These are phyloP conservation scores for Tachycineta bicolor DNA, from an alignment of 2,113 vertebrate genomes.

Conservation along the genomic window DNA sequence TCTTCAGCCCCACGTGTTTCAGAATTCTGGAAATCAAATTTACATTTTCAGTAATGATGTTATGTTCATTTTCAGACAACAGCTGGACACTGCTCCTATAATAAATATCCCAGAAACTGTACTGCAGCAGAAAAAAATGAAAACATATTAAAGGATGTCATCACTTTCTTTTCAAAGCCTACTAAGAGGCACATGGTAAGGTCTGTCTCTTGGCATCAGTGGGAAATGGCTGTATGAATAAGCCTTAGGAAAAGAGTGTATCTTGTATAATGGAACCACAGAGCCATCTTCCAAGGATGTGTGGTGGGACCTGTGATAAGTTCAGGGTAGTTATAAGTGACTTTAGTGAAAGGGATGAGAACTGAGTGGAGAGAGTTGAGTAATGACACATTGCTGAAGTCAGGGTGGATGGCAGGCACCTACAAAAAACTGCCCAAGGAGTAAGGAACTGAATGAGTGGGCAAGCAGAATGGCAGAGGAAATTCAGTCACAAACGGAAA, in stretches of 20 bases:
- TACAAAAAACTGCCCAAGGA: not conserved
- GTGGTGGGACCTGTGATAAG: not conserved
- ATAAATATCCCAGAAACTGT: conserved; percentile 73
- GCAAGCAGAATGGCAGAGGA: not conserved
- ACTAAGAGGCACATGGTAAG: conserved; percentile 85
- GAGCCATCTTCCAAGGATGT: not conserved
- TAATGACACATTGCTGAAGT: not conserved
- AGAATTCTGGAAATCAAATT: not conserved
- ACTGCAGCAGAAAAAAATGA: conserved; percentile 40
- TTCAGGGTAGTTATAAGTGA: not conserved
- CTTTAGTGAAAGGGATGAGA: not conserved
- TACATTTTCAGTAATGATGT: not conserved
- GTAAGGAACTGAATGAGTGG: not conserved
- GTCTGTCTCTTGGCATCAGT: not conserved
- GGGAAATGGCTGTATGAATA: not conserved
- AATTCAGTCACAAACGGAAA: not conserved
- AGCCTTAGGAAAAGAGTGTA: not conserved
- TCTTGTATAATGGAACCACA: not conserved
- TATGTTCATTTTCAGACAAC: conserved; percentile 78
- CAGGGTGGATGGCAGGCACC: not conserved
- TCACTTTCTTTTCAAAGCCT: conserved; percentile 84
- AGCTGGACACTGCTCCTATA: conserved; percentile 81
- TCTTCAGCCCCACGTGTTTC: not conserved
- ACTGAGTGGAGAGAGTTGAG: not conserved
- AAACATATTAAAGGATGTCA: conserved; percentile 74